Evolutionary conservation across 2,797 vertebrate genomes (phyloP).

Genomic region (Brachyrhaphis roseni): DNA sequence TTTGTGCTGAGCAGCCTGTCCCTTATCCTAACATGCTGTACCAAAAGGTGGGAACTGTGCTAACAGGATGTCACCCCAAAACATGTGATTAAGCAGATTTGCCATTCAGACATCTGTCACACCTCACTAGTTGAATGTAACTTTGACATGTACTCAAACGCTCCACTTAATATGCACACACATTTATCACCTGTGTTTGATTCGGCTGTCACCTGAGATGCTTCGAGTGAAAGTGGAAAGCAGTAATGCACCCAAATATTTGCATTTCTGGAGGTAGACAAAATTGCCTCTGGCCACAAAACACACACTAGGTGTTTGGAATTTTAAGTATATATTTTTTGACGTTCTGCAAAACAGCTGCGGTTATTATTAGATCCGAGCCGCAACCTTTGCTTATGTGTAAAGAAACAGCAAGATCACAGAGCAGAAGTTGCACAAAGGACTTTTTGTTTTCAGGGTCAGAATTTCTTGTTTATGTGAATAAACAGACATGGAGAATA

Average conservation of each 20-base stretch:
- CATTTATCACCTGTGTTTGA: slow-evolving; percentile 75
- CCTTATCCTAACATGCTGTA: slow-evolving; percentile 45
- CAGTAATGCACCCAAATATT: slow-evolving; percentile 44
- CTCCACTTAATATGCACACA: slow-evolving; percentile 66
- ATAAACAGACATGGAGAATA: neutral
- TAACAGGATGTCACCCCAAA: slow-evolving; percentile 67
- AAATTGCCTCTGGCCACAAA: slow-evolving; percentile 48
- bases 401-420: slow-evolving; percentile 1
- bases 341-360: slow-evolving; percentile 36
- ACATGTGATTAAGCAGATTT: slow-evolving; percentile 70
- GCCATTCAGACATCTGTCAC: slow-evolving; percentile 74
- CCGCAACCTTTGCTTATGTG: neutral
- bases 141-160: slow-evolving; percentile 68
- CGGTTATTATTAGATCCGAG: slow-evolving; percentile 16
- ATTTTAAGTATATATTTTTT: slow-evolving; percentile 45
- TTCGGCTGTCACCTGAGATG: slow-evolving; percentile 61
- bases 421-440: neutral
- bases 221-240: slow-evolving; percentile 7
- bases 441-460: neutral
- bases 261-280: slow-evolving; percentile 47
- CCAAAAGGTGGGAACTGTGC: slow-evolving; percentile 50
- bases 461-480: neutral
- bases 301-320: slow-evolving; percentile 41
- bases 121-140: slow-evolving; percentile 65
- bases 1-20: slow-evolving; percentile 53